A percentile compares a stretch with the other conserved stretches of the same genome.
phyloP scores from a whole-genome alignment of 2,113 vertebrate species.

The Pipra filicauda region DNA sequence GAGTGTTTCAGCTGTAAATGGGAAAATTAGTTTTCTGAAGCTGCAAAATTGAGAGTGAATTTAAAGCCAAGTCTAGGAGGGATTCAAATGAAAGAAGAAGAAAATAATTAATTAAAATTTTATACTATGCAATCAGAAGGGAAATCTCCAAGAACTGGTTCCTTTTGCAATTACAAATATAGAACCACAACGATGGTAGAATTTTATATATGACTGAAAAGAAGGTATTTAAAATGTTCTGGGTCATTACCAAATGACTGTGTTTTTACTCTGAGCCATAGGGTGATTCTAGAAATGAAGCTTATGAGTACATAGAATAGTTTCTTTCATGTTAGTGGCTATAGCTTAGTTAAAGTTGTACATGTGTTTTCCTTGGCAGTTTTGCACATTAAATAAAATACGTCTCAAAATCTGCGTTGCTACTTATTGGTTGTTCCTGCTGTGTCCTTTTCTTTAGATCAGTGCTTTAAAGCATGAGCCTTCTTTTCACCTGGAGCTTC shows the following conservation, averaged over 20 bases:
- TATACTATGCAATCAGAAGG: constrained; percentile 21
- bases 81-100: background rate
- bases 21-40: constrained; percentile 21
- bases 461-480: background rate
- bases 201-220: background rate
- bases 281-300: background rate
- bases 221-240: background rate
- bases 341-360: constrained; percentile 32
- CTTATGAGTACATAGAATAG: background rate
- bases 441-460: background rate
- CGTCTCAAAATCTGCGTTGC: constrained; percentile 13
- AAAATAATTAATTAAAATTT: background rate
- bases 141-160: background rate
- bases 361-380: constrained; percentile 10
- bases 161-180: background rate
- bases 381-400: constrained; percentile 62
- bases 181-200: background rate
- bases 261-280: constrained; percentile 14
- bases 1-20: constrained; percentile 16
- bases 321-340: constrained; percentile 18
- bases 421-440: background rate
- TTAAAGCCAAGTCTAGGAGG: background rate
- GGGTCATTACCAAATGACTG: background rate
- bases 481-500: background rate
- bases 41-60: constrained; percentile 1